These are phyloP conservation scores for Zoanthus sociatus DNA, from an alignment of 92 coral and sea anemone species.

Conservation along the genomic window DNA sequence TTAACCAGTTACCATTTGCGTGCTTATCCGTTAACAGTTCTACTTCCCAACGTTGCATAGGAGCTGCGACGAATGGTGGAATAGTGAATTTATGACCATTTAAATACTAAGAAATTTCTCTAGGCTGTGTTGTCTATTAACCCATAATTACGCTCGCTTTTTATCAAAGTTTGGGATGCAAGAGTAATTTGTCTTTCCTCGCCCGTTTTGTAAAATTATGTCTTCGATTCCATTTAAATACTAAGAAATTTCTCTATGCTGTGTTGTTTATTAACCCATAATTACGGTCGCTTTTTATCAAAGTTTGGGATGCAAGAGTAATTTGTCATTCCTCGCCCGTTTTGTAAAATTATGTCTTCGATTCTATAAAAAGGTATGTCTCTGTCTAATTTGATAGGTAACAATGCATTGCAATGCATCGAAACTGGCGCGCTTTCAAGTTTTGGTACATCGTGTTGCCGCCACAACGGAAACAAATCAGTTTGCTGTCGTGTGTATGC, in stretches of 20 bases:
- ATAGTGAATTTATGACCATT: conserved; percentile 50
- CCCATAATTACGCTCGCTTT: conserved; percentile 54
- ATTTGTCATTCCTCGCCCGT: conserved; percentile 61
- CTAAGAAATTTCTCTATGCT: conserved; percentile 52
- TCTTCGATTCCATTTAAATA: conserved; percentile 61
- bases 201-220: conserved; percentile 55
- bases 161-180: conserved; percentile 56
- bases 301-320: conserved; percentile 64
- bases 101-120: conserved; percentile 53
- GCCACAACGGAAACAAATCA: conserved; percentile 53
- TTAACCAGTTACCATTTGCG: too few relatives aligned
- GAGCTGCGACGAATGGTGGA: conserved; percentile 58
- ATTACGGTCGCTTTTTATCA: conserved; percentile 50
- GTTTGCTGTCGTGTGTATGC: neutral
- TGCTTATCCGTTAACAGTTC: too few relatives aligned
- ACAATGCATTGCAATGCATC: conserved; percentile 15
- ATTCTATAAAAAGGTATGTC: conserved; percentile 49
- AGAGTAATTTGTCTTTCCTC: conserved; percentile 63
- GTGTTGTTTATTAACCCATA: conserved; percentile 57
- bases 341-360: conserved; percentile 56
- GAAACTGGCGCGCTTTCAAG: conserved; percentile 26
- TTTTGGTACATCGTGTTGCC: conserved; percentile 25
- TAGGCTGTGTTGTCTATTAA: conserved; percentile 59
- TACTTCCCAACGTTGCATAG: conserved; percentile 53
- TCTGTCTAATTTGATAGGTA: conserved; percentile 52